Conservation (phyloP, 2,888 invertebrate genomes). For the Macaria notata region DNA sequence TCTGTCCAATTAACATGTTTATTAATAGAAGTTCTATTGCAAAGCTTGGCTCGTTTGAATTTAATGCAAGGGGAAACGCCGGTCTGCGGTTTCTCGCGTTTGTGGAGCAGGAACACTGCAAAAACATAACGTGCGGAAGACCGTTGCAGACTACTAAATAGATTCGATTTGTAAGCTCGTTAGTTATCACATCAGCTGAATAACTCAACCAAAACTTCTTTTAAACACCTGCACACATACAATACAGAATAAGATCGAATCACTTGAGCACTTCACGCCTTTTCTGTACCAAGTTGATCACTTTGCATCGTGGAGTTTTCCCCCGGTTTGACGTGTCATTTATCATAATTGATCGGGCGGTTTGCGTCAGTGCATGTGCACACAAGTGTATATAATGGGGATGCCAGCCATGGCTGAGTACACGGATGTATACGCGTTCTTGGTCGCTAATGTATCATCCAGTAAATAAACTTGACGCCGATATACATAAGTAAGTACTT, state of each 20-base stretch:
- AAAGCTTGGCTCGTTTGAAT: constrained; percentile 36
- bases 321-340: constrained; percentile 21
- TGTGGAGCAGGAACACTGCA: constrained; percentile 36
- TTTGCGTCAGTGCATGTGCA: constrained; percentile 28
- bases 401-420: constrained; percentile 8
- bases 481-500: too few species aligned
- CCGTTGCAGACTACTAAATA: constrained; percentile 51
- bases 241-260: neutral
- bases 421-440: constrained; percentile 6
- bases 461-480: too few species aligned
- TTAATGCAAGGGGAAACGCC: constrained; percentile 46
- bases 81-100: constrained; percentile 13
- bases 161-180: constrained; percentile 34
- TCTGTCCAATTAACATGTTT: constrained; percentile 41
- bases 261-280: constrained; percentile 7
- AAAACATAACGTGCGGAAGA: constrained; percentile 56
- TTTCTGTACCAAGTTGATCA: constrained; percentile 6
- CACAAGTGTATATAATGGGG: constrained; percentile 14
- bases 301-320: constrained; percentile 17
- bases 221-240: too few species aligned
- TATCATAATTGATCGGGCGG: constrained; percentile 27
- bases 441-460: neutral
- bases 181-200: constrained; percentile 10
- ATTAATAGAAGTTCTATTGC: constrained; percentile 38
- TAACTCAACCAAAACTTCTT: constrained; percentile 11